phyloP scores from a whole-genome alignment of 1,140 invertebrate species.

The Drosophila triauraria region DNA sequence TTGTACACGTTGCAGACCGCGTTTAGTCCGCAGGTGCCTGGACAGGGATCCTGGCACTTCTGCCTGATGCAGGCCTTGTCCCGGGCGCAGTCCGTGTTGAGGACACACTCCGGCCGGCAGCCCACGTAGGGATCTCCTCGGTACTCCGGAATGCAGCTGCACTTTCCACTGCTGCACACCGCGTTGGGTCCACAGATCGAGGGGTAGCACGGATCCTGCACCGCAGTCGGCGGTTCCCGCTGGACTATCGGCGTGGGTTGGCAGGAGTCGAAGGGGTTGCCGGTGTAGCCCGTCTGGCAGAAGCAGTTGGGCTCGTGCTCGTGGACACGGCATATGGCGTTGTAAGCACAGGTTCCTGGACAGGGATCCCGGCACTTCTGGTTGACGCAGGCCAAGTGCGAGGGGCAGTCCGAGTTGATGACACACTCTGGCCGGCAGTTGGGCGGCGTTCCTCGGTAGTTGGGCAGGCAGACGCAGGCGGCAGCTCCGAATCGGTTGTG shows the following conservation, averaged over 20 bases:
- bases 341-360: constrained; percentile 90
- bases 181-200: constrained; percentile 93
- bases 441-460: constrained; percentile 90
- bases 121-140: constrained; percentile 88
- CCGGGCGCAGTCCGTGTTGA: constrained; percentile 90
- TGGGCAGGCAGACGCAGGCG: constrained; percentile 88
- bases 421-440: constrained; percentile 90
- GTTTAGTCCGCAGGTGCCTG: constrained; percentile 91
- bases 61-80: constrained; percentile 89
- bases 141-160: constrained; percentile 88
- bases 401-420: constrained; percentile 89
- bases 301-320: constrained; percentile 91
- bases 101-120: constrained; percentile 91
- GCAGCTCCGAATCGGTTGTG: constrained; percentile 87
- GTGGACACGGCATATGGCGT: constrained; percentile 90
- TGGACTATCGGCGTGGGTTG: constrained; percentile 85
- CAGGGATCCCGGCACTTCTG: constrained; percentile 94
- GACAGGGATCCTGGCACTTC: constrained; percentile 92
- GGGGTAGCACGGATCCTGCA: constrained; percentile 86
- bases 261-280: constrained; percentile 88
- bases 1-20: constrained; percentile 89
- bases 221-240: constrained; percentile 89
- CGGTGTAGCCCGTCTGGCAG: constrained; percentile 89
- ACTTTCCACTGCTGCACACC: constrained; percentile 87
- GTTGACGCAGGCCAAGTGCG: constrained; percentile 91